Evolutionary conservation across 1,140 invertebrate species (phyloP).

Genomic region (Dreissena polymorpha): DNA sequence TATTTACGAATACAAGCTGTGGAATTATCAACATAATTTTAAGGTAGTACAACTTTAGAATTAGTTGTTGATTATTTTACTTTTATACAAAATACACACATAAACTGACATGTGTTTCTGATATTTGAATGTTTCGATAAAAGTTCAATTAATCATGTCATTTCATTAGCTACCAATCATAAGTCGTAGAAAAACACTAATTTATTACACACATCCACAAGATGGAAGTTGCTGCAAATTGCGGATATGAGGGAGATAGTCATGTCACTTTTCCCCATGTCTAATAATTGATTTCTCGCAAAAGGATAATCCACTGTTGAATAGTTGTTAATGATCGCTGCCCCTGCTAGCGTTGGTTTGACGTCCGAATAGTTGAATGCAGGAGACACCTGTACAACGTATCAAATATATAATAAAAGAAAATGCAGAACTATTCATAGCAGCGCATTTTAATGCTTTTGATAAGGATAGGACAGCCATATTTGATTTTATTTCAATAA

Average conservation of each 20-base stretch:
- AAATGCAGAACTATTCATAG: neutral
- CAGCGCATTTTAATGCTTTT: neutral
- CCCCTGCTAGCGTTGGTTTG: neutral
- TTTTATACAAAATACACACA: too few relatives aligned
- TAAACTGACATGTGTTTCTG: too few relatives aligned
- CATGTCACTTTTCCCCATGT: too few relatives aligned
- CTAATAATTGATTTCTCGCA: neutral
- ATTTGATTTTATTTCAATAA: too few relatives aligned
- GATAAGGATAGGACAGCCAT: neutral
- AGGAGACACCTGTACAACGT: slow-evolving; percentile 11
- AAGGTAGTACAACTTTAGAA: too few relatives aligned
- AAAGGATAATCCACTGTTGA: slow-evolving; percentile 14
- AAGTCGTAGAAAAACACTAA: neutral
- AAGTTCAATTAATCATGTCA: too few relatives aligned
- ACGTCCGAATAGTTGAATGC: neutral
- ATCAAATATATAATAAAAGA: too few relatives aligned
- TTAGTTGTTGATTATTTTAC: too few relatives aligned
- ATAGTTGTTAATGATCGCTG: neutral
- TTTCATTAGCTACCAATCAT: neutral
- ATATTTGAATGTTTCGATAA: too few relatives aligned
- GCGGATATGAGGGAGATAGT: slow-evolving; percentile 29
- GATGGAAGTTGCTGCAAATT: slow-evolving; percentile 27
- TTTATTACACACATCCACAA: slow-evolving; percentile 12
- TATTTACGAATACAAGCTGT: too few relatives aligned
- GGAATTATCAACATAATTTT: too few relatives aligned